Conservation (phyloP, 2,888 invertebrate species). For the Congeria kusceri region DNA sequence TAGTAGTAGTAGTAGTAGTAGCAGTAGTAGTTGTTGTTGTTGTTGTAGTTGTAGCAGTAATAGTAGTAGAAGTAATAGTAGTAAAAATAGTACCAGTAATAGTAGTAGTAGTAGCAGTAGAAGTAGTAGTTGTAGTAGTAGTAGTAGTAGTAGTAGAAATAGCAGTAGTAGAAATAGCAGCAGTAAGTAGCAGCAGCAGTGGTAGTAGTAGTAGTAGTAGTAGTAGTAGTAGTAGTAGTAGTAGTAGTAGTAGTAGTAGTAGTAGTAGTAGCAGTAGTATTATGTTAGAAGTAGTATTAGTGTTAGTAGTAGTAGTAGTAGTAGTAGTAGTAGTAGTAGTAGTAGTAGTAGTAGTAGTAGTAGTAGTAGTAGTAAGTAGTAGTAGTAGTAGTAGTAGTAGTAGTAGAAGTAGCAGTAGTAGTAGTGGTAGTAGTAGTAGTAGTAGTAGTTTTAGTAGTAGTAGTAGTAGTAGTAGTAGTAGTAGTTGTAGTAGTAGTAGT, state of each 20-base stretch:
- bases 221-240: constrained; percentile 4
- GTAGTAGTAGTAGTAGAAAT: constrained; percentile 10
- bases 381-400: constrained; percentile 15
- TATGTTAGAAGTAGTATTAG: neutral
- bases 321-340: constrained; percentile 11
- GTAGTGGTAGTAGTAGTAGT: too few relatives aligned
- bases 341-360: constrained; percentile 2
- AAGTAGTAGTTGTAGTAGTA: constrained; percentile 1
- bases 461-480: too few relatives aligned
- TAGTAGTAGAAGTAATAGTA: constrained; percentile 7
- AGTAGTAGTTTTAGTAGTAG: too few relatives aligned
- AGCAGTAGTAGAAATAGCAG: neutral
- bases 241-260: constrained; percentile 7
- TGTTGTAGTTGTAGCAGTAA: neutral
- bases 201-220: constrained; percentile 8
- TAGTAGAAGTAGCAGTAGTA: constrained; percentile 1
- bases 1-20: neutral
- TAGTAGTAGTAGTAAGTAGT: constrained; percentile 6
- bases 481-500: too few relatives aligned
- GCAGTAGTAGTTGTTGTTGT: constrained; percentile 2
- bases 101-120: constrained; percentile 13
- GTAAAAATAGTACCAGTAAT: constrained; percentile 4
- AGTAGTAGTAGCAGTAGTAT: constrained; percentile 4
- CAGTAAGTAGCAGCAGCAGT: neutral
- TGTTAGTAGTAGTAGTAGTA: neutral